Evolutionary conservation across 2,888 invertebrate species (phyloP), one percentile per base, ranked within the genome.

Genomic region (Ramazzottius varieornatus): DNA sequence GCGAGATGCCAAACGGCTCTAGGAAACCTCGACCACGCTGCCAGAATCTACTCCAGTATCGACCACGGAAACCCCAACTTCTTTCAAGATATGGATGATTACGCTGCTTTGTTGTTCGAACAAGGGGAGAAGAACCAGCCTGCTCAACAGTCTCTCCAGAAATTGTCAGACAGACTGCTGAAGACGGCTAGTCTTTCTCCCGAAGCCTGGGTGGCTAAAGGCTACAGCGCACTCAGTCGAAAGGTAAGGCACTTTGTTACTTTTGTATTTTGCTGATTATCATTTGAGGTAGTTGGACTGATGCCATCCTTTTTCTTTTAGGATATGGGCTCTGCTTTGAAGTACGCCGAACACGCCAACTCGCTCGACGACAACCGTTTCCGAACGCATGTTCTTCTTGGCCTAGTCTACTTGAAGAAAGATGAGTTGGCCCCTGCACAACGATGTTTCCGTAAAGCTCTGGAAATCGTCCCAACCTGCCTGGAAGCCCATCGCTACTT

Each of bases 81-180:
- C 29, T 54, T n/a, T 29, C 54, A 54, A 29, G 54, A 54, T 54
- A 54, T 54, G 54, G 54, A 54, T 24, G 54, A 54, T 16, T 54
- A 54, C 29, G 54, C 54, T 16, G 54, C 54, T 24, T 4, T 54
- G 29, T 29, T 54, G 54, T 54, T 16, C 29, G 54, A 54, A 24
- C 13, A 29, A 29, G 40, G 8, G 40, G 40, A 40, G 20, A 40
- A 40, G 40, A 8, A 20, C 40, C 8, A 40, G 8, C 8, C 8
- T 20, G 13, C 20, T 29, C 16, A 4, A 16, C 29, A 16, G 20
- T 4, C 4, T 29, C 29, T 54, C 4, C 54, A 54, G 29, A 54
- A 54, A 29, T 29, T 54, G 29, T 13, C 54, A 13, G 54, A 54
- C n/a, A 8, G 54, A 13, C 29, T 54, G 54, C n/a, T 54, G 20